Percentiles rank a stretch among this genome's conserved stretches.
phyloP scores from a whole-genome alignment of 2,113 vertebrate species.

The Amblyopsis rosae region DNA sequence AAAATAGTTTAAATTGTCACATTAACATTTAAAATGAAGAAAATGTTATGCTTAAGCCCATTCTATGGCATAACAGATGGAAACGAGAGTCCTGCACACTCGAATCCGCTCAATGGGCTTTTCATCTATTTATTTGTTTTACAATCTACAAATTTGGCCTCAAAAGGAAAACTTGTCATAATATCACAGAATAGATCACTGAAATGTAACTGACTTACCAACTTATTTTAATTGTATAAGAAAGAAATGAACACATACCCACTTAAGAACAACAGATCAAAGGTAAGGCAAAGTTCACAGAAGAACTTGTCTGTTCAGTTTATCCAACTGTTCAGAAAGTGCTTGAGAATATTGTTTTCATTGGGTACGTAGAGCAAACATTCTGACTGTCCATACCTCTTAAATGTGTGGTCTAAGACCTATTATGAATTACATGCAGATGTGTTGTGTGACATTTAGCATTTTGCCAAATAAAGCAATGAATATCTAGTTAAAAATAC shows the following conservation, averaged over 20 bases:
- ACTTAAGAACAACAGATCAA: slow-evolving; percentile 55
- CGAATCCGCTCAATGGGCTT: slow-evolving; percentile 16
- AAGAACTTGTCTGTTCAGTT: slow-evolving; percentile 56
- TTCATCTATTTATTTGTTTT: slow-evolving; percentile 21
- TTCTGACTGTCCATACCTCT: slow-evolving; percentile 57
- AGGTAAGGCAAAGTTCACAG: slow-evolving; percentile 76
- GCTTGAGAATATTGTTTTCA: slow-evolving; percentile 63
- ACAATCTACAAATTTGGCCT: slow-evolving; percentile 43
- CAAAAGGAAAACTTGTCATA: slow-evolving; percentile 41
- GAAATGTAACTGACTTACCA: slow-evolving; percentile 44
- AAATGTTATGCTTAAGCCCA: slow-evolving; percentile 39
- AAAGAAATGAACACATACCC: slow-evolving; percentile 46
- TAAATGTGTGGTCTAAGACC: slow-evolving; percentile 31
- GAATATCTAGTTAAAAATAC: slow-evolving; percentile 38
- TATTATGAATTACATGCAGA: slow-evolving; percentile 33
- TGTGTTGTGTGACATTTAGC: slow-evolving; percentile 44
- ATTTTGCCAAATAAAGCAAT: slow-evolving; percentile 43
- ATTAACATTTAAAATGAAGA: slow-evolving; percentile 44
- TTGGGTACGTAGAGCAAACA: slow-evolving; percentile 62
- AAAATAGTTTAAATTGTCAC: slow-evolving; percentile 54
- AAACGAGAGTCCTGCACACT: slow-evolving; percentile 27
- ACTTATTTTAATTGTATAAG: slow-evolving; percentile 46
- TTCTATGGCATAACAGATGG: slow-evolving; percentile 29
- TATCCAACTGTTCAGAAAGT: slow-evolving; percentile 65
- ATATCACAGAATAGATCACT: slow-evolving; percentile 29